phyloP scores from a whole-genome alignment of 2,113 vertebrate genomes.

The Antechinus stuartii region DNA sequence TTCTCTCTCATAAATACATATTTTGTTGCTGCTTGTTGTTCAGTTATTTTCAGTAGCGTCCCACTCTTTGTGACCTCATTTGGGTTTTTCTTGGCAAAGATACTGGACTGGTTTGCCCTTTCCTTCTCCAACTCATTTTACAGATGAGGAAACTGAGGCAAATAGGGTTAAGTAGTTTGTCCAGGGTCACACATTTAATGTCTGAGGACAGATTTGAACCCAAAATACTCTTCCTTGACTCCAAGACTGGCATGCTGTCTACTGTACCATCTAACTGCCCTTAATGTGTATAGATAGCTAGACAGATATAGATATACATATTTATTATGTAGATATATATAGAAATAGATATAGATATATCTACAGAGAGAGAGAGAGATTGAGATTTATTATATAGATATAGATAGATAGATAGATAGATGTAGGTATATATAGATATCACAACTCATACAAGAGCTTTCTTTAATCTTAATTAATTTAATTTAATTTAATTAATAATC shows the following conservation, averaged over 20 bases:
- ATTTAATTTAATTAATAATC: neutral
- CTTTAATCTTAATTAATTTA: neutral
- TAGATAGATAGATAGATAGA: too few species aligned
- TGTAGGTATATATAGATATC: neutral
- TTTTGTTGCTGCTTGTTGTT: neutral
- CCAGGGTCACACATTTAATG: neutral
- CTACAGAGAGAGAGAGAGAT: too few species aligned
- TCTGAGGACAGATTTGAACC: neutral
- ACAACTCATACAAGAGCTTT: neutral
- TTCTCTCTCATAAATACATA: neutral
- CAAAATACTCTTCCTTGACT: neutral
- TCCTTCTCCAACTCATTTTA: neutral
- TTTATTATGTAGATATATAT: too few species aligned
- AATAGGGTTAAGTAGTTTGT: neutral
- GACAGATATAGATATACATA: too few species aligned
- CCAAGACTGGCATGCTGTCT: neutral
- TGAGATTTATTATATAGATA: too few species aligned
- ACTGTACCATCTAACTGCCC: neutral
- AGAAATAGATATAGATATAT: too few species aligned
- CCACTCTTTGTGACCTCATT: neutral
- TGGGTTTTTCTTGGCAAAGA: neutral
- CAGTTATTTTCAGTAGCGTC: neutral
- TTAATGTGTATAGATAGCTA: neutral
- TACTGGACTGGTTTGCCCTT: neutral
- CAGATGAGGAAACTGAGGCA: neutral